Evolutionary conservation across 2,797 vertebrate genomes (phyloP).

Genomic region (Centroberyx gerrardi): DNA sequence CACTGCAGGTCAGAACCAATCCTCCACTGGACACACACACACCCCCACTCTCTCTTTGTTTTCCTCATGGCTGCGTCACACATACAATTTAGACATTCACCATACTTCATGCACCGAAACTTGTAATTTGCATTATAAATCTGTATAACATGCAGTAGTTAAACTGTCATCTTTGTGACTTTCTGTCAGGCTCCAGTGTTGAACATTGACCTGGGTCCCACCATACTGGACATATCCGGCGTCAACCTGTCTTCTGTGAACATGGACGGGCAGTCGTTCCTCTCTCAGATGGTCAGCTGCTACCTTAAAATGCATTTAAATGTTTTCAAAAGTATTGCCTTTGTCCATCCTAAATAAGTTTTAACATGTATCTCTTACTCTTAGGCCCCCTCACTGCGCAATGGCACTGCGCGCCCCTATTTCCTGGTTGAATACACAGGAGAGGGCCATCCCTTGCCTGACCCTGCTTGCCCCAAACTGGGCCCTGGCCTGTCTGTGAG

Average conservation of each 20-base stretch:
- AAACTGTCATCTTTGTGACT: neutral
- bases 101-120: too few species aligned
- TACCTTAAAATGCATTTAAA: neutral
- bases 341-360: neutral
- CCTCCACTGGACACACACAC: neutral
- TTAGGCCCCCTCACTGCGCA: conserved; percentile 83
- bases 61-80: neutral
- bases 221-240: conserved; percentile 87
- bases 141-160: too few species aligned
- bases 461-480: conserved; percentile 84
- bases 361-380: neutral
- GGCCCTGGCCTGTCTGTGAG: conserved; percentile 87
- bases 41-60: neutral
- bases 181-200: conserved; percentile 81
- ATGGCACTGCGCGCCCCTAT: conserved; percentile 75
- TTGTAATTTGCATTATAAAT: too few species aligned
- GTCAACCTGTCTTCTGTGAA: conserved; percentile 76
- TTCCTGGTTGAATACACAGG: conserved; percentile 88
- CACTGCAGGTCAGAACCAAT: conserved; percentile 71
- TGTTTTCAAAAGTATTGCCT: neutral
- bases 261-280: conserved; percentile 87
- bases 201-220: conserved; percentile 87
- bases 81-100: too few species aligned
- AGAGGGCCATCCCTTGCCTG: conserved; percentile 75
- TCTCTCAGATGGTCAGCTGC: conserved; percentile 84